These are phyloP conservation scores for Penaeus japonicus DNA, from an alignment of 1,140 invertebrate species.

Conservation along the genomic window DNA sequence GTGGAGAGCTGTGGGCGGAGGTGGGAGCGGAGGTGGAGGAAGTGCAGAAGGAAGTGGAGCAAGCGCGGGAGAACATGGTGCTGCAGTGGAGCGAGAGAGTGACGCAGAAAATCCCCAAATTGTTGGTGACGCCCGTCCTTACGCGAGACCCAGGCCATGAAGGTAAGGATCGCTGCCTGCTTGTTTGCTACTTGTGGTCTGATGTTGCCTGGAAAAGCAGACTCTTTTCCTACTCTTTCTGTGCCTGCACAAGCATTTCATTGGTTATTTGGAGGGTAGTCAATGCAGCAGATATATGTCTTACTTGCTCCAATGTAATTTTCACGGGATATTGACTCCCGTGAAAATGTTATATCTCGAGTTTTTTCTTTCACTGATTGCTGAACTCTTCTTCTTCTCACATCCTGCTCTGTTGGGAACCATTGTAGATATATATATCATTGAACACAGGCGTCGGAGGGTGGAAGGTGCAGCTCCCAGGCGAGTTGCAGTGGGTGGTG, in stretches of 20 bases:
- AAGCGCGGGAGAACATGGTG: conserved; percentile 38
- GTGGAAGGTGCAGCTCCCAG: conserved; percentile 55
- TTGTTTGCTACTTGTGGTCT: too few relatives aligned
- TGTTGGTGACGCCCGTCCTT: conserved; percentile 53
- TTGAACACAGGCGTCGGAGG: conserved; percentile 28
- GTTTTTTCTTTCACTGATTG: too few relatives aligned
- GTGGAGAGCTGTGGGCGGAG: conserved; percentile 41
- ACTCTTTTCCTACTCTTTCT: too few relatives aligned
- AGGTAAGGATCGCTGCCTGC: neutral
- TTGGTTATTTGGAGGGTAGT: too few relatives aligned
- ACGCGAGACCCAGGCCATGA: conserved; percentile 1
- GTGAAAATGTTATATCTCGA: too few relatives aligned
- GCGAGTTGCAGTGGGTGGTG: conserved; percentile 50
- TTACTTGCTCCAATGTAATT: too few relatives aligned
- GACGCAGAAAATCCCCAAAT: conserved; percentile 45
- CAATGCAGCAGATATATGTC: too few relatives aligned
- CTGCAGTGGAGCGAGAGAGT: conserved; percentile 39
- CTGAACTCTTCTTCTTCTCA: too few relatives aligned
- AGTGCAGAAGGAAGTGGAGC: conserved; percentile 53
- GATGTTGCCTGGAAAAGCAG: too few relatives aligned
- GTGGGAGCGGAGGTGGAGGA: conserved; percentile 53
- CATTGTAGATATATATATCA: neutral
- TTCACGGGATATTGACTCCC: too few relatives aligned
- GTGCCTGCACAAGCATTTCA: too few relatives aligned
- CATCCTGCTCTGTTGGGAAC: neutral